Conservation (phyloP, 2,113 vertebrate species). For the Hystrix brachyura region DNA sequence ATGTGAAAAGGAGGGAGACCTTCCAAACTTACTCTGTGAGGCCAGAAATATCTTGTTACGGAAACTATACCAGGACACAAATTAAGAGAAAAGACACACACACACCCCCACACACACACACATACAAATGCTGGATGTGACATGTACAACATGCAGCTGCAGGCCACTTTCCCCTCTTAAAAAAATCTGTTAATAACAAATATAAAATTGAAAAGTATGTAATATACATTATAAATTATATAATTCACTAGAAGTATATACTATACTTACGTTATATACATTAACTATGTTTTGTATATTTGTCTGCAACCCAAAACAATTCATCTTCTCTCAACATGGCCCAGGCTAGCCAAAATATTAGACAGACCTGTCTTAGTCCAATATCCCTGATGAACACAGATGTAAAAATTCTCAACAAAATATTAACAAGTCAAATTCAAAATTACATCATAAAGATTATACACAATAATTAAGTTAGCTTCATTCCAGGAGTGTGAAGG, state of each 20-base stretch:
- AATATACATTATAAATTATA: not conserved
- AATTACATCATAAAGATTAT: not conserved
- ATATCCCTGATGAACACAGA: not conserved
- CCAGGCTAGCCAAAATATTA: not conserved
- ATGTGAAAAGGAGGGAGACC: not conserved
- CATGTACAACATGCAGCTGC: not conserved
- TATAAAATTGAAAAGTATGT: not conserved
- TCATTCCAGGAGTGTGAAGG: not conserved
- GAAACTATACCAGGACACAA: not conserved
- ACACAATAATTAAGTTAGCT: not conserved
- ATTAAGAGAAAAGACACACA: not conserved
- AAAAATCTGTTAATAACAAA: not conserved
- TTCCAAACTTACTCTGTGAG: not conserved
- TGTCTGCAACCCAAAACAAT: not conserved
- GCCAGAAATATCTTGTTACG: not conserved
- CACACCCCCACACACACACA: not conserved
- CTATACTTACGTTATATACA: not conserved
- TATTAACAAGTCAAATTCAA: not conserved
- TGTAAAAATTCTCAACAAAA: not conserved
- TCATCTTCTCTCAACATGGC: not conserved
- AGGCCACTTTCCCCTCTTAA: not conserved
- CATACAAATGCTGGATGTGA: not conserved
- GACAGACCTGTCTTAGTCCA: not conserved
- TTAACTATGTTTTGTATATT: not conserved
- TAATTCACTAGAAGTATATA: not conserved